A percentile compares a stretch with the other conserved stretches of the same genome.
Evolutionary conservation across 1,140 invertebrate genomes (phyloP).

Genomic region (Leptonema lineaticorne): DNA sequence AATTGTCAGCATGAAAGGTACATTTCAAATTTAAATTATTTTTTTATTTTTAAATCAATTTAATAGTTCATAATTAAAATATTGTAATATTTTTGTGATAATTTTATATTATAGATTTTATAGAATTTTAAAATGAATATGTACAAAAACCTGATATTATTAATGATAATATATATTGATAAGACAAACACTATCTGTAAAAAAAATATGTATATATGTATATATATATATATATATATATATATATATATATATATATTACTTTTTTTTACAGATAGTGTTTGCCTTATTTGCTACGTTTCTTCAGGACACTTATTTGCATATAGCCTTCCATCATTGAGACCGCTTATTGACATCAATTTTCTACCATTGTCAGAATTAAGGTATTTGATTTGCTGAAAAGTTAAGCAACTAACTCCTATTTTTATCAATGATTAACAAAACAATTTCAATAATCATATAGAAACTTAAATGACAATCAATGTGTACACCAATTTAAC

Average conservation of each 20-base stretch:
- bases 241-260: too few species aligned
- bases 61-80: not conserved
- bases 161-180: too few species aligned
- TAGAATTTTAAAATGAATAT: not conserved
- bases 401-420: too few species aligned
- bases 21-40: not conserved
- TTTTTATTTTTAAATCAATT: not conserved
- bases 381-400: slow-evolving; percentile 64
- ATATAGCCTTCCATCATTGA: slow-evolving; percentile 91
- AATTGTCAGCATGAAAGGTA: slow-evolving; percentile 90
- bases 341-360: slow-evolving; percentile 87
- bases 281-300: slow-evolving; percentile 90
- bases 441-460: too few species aligned
- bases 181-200: too few species aligned
- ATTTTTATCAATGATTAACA: too few species aligned
- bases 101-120: not conserved
- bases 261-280: slow-evolving; percentile 79
- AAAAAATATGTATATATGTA: too few species aligned
- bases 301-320: slow-evolving; percentile 90
- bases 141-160: too few species aligned
- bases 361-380: slow-evolving; percentile 91
- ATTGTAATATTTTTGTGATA: not conserved
- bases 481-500: too few species aligned
- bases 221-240: too few species aligned
- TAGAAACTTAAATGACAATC: too few species aligned